These are phyloP conservation scores for Megalops atlanticus DNA, from an alignment of 2,113 vertebrate genomes.

Conservation along the genomic window DNA sequence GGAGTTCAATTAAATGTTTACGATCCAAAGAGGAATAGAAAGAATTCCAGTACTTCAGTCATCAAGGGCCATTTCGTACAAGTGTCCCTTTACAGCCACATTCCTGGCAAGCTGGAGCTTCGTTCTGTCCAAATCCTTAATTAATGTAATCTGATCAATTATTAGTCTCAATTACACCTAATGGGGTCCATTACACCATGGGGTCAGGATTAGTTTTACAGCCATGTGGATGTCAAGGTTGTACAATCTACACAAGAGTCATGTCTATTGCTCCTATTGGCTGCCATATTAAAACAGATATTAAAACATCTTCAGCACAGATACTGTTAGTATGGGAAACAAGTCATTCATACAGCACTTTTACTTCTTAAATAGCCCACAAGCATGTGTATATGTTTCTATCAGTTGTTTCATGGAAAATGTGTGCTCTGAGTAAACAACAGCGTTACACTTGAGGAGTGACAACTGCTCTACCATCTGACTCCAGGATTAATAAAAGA, in stretches of 20 bases:
- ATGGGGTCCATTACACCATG: too few relatives aligned
- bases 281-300: not conserved
- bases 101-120: not conserved
- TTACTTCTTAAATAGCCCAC: not conserved
- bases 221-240: not conserved
- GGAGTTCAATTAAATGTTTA: not conserved
- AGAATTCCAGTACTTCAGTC: not conserved
- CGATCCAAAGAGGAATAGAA: not conserved
- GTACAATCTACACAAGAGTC: not conserved
- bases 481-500: not conserved
- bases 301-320: not conserved
- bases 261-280: not conserved
- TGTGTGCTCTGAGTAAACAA: not conserved
- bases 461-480: not conserved
- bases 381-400: not conserved
- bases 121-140: not conserved
- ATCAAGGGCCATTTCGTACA: not conserved
- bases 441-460: not conserved
- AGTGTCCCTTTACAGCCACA: not conserved
- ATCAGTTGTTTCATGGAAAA: not conserved
- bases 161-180: not conserved
- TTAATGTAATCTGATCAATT: conserved; percentile 14
- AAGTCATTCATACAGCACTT: not conserved
- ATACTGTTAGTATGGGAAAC: not conserved
- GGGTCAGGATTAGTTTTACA: not conserved